Percentiles rank a stretch among this genome's conserved stretches.
These are phyloP conservation scores for Scaeva pyrastri DNA, from an alignment of 2,888 invertebrate genomes.

Conservation along the genomic window DNA sequence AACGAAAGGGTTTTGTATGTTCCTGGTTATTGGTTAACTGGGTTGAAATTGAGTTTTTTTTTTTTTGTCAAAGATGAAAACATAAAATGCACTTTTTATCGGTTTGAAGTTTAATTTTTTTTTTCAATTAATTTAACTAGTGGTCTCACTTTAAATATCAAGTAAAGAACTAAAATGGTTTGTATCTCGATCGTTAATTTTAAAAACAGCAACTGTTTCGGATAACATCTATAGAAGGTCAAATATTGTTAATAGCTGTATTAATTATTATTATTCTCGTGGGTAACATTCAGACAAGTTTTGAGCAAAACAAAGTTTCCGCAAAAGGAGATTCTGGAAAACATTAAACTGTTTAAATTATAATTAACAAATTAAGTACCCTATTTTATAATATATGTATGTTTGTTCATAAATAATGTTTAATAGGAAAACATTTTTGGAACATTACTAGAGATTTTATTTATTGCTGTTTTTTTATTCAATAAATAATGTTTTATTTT, in stretches of 20 bases:
- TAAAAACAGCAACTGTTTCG: neutral
- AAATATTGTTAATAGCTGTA: neutral
- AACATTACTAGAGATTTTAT: no score
- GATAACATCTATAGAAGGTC: neutral
- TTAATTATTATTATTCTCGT: neutral
- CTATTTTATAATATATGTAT: no score
- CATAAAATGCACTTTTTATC: neutral
- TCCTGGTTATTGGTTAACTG: neutral
- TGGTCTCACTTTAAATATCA: neutral
- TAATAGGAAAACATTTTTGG: neutral
- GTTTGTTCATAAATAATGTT: no score
- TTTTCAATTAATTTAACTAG: no score
- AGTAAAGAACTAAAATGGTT: neutral
- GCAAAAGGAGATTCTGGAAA: no score
- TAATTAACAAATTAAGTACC: neutral
- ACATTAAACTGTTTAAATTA: slow-evolving; percentile 3
- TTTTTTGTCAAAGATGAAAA: neutral
- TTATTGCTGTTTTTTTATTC: no score
- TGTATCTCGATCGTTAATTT: neutral
- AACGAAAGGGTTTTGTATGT: neutral
- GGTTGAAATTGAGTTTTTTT: neutral
- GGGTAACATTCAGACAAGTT: neutral
- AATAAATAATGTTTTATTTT: no score
- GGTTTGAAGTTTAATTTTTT: no score
- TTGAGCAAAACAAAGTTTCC: neutral